Percentiles rank a stretch among this genome's conserved stretches.
phyloP scores from a whole-genome alignment of 1,140 invertebrate genomes.

The Drosophila chauvacae region DNA sequence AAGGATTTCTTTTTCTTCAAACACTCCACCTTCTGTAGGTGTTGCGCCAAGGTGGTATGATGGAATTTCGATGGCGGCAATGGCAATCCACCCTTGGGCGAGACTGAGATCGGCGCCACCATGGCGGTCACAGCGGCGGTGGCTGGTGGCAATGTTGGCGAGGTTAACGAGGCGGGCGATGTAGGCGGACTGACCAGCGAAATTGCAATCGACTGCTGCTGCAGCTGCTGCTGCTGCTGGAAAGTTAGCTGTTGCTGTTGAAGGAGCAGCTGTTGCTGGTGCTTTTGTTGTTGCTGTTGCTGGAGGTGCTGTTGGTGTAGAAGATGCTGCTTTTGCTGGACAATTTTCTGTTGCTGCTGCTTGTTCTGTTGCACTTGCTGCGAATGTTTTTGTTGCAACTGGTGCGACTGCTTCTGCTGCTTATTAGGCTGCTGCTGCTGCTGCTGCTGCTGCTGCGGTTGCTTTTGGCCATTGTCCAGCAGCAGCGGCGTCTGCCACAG shows the following conservation, averaged over 20 bases:
- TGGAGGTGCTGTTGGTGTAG: conserved; percentile 26
- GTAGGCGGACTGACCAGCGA: conserved; percentile 73
- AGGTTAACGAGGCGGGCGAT: conserved; percentile 78
- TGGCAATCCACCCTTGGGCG: conserved; percentile 61
- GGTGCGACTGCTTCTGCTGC: conserved; percentile 24
- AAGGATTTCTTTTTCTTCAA: conserved; percentile 70
- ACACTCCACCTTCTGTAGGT: conserved; percentile 78
- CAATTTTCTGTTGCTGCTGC: conserved; percentile 29
- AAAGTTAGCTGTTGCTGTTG: conserved; percentile 10
- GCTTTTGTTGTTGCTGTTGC: conserved; percentile 26
- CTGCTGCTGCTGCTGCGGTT: conserved; percentile 9
- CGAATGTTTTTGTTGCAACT: conserved; percentile 15
- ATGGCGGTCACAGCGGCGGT: conserved; percentile 72
- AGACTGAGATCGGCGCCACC: conserved; percentile 71
- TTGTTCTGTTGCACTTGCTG: conserved; percentile 10
- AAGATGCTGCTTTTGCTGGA: conserved; percentile 31
- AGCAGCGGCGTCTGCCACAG: conserved; percentile 81
- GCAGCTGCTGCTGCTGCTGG: background rate
- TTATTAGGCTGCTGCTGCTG: conserved; percentile 13
- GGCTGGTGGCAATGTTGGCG: conserved; percentile 54
- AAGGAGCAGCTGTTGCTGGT: conserved; percentile 18
- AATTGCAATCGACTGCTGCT: conserved; percentile 50
- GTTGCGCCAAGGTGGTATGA: conserved; percentile 79
- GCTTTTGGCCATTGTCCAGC: conserved; percentile 68
- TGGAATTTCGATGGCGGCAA: conserved; percentile 82